Conservation (phyloP, 2,888 invertebrate genomes). For the Amiota communis region DNA sequence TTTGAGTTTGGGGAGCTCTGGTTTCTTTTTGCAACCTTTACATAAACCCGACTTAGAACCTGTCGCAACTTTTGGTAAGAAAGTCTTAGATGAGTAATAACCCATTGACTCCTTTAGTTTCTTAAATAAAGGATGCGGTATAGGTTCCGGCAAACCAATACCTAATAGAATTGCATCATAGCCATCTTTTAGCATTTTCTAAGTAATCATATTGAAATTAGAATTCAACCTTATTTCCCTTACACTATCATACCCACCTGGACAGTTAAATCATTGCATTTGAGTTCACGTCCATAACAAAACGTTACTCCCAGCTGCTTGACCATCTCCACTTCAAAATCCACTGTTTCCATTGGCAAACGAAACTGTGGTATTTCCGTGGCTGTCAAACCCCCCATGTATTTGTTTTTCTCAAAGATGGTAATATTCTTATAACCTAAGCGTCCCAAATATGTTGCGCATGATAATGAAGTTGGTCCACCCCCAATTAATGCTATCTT, state of each 20-base stretch:
- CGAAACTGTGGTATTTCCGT: constrained; percentile 98
- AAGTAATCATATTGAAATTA: constrained; percentile 45
- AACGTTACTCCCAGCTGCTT: constrained; percentile 95
- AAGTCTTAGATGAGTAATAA: constrained; percentile 95
- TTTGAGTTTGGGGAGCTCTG: constrained; percentile 80
- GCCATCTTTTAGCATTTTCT: constrained; percentile 80
- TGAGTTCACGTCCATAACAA: constrained; percentile 81
- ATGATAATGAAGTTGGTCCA: constrained; percentile 96
- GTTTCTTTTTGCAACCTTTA: constrained; percentile 78
- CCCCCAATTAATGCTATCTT: constrained; percentile 92
- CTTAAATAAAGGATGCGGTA: constrained; percentile 84
- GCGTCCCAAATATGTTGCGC: constrained; percentile 95
- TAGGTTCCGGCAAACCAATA: constrained; percentile 93
- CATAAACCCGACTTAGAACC: constrained; percentile 94
- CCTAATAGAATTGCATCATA: constrained; percentile 88
- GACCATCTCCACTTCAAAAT: constrained; percentile 93
- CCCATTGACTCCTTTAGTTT: constrained; percentile 85
- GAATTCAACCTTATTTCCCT: not conserved
- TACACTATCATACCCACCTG: constrained; percentile 73
- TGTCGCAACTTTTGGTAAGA: constrained; percentile 88
- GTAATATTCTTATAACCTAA: constrained; percentile 95
- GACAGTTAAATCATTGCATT: constrained; percentile 82
- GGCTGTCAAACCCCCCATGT: constrained; percentile 93
- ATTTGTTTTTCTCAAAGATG: constrained; percentile 91
- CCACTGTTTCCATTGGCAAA: constrained; percentile 91